Evolutionary conservation across 2,113 vertebrate genomes (phyloP), one percentile per base, ranked within the genome.

Genomic region (Gavia stellata): DNA sequence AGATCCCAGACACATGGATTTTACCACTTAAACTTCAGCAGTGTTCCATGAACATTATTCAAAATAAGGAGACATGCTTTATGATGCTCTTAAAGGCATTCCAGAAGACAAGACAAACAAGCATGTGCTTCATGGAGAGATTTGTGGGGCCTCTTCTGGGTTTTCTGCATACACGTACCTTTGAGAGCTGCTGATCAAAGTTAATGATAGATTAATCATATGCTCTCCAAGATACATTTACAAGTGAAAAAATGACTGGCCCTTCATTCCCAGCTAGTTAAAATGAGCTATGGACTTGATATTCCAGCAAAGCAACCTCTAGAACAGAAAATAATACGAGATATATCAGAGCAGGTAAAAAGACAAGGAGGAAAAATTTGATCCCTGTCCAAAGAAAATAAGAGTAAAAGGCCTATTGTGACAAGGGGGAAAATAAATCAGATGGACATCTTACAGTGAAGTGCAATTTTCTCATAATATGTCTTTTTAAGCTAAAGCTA

Each of bases 371-470:
- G 45, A 84, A 92, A 79, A 62, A 68, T 4, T 25, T 88, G 56
- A 88, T 91, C 74, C 36, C 17, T 58, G 36, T 67, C 86, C 70
- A 89, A 96, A 90, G 66, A 65, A 94, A 96, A 52, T 73, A 84
- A 93, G 47, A 93, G 53, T 36, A 88, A 73, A 86, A 94, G 68
- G 42, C n/a, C n/a, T 81, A 2, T 42, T 86, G 40, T 65, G 59
- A 86, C 45, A 81, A 62, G 40, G 52, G 55, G 65, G 9, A 19
- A 70, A 93, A 92, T 82, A 86, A 94, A 86, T 74, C 88, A 91
- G 61, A 71, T 29, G 34, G 83, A 88, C 66, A 56, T 45, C 44
- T 88, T 53, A 53, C 3, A 73, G 36, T 6, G 8, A 82, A 94
- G 61, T 59, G 16, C 61, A 61, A 92, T 95, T 95, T 81, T 87